These are phyloP conservation scores for Samia ricini DNA, from an alignment of 1,140 invertebrate species.

Conservation along the genomic window DNA sequence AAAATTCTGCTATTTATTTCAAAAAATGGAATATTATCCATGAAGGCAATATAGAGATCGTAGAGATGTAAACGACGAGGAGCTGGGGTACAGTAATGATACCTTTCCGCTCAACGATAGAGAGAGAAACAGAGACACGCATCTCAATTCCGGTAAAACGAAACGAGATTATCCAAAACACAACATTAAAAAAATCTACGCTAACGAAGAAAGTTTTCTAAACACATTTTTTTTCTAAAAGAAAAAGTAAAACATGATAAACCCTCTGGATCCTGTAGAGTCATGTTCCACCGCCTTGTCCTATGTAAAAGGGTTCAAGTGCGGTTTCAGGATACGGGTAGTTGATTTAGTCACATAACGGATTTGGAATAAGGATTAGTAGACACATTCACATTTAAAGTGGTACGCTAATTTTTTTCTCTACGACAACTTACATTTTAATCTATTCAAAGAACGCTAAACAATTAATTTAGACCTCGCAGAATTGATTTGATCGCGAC, in stretches of 20 bases:
- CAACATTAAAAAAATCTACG: constrained; percentile 32
- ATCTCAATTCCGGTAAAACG: constrained; percentile 5
- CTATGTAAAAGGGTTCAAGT: constrained; percentile 68
- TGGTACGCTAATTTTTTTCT: no score
- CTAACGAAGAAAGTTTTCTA: constrained; percentile 18
- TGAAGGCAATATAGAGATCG: not conserved
- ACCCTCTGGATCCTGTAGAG: constrained; percentile 37
- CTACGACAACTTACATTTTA: not conserved
- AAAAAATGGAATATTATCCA: constrained; percentile 1
- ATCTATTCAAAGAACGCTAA: not conserved
- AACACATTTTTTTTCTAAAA: constrained; percentile 6
- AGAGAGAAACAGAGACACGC: constrained; percentile 1
- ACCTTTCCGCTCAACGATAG: constrained; percentile 31
- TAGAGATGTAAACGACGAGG: constrained; percentile 14
- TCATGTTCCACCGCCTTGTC: constrained; percentile 63
- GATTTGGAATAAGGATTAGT: constrained; percentile 25
- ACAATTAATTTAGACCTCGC: constrained; percentile 16
- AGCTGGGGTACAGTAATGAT: constrained; percentile 43
- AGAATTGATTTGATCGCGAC: constrained; percentile 28
- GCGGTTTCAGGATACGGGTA: constrained; percentile 34
- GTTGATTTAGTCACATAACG: constrained; percentile 32
- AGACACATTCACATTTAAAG: constrained; percentile 33
- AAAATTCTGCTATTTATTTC: not conserved
- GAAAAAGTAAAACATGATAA: constrained; percentile 26
- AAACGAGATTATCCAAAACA: constrained; percentile 21